A percentile compares a stretch with the other conserved stretches of the same genome.
These are phyloP conservation scores for Corvus moneduloides DNA, from an alignment of 2,113 vertebrate species.

Conservation along the genomic window DNA sequence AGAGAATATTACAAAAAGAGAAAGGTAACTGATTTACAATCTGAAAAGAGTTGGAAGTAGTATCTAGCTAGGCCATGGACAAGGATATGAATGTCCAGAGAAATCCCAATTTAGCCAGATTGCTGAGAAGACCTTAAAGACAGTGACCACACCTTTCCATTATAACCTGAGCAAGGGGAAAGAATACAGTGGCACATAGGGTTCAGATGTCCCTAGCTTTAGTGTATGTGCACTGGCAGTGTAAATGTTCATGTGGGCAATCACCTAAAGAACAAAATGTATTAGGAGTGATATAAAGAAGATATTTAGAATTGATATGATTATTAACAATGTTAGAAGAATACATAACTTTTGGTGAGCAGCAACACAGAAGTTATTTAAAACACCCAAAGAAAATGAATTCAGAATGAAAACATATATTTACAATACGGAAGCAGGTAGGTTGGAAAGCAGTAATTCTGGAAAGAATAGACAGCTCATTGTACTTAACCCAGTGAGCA, in stretches of 20 bases:
- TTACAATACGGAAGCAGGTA: neutral
- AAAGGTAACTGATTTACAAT: neutral
- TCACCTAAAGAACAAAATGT: neutral
- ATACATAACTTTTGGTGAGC: neutral
- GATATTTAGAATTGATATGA: neutral
- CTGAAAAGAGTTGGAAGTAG: neutral
- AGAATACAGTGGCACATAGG: neutral
- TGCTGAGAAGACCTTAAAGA: neutral
- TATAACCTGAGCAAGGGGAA: neutral
- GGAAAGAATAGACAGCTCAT: neutral
- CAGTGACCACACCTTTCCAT: neutral
- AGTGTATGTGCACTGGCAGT: neutral
- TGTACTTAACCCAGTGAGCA: neutral
- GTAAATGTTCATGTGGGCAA: neutral
- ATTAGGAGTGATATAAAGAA: neutral
- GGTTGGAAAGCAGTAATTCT: neutral
- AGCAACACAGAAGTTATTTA: neutral
- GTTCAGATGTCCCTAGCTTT: neutral
- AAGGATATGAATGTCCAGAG: neutral
- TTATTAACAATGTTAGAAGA: neutral
- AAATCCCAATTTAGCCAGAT: neutral
- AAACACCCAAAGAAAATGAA: neutral
- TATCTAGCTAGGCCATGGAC: neutral
- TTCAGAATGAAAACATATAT: neutral
- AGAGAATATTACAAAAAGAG: neutral